Evolutionary conservation across 2,888 invertebrate species (phyloP), one percentile per base, ranked within the genome.

Genomic region (Conchocele bisecta): DNA sequence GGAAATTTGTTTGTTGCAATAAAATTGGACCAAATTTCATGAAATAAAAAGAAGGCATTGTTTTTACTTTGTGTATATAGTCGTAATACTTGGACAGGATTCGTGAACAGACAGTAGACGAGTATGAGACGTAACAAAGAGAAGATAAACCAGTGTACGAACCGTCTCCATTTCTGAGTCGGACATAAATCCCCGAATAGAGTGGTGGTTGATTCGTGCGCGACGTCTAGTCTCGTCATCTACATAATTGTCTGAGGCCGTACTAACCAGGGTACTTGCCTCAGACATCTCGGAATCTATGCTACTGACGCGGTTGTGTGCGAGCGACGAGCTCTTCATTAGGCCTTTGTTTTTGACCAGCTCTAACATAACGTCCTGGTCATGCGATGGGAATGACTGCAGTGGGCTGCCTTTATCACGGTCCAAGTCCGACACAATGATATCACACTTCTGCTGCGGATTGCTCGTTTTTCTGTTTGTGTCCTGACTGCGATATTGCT

Each of bases 271-370:
- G 59, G 84, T 89, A 94, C 95, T 88, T 48, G 89, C 89, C 70
- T 91, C 90, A 3, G 91, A 94, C 93, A 97, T 96, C 92, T 98
- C 97, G 0, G 97, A 96, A 95, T 98, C 90, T 95, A 96, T 7
- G 95, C 97, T 63, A 77, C 96, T 96, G 64, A 97, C 93, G 92
- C 81, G 71, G 96, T 97, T 65, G 54, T 81, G 81, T 17, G 28
- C 48, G 33, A 75, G 61, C 33, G 71, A 60, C 1, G 73, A 41
- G 5, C 79, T 68, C 50, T 83, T 82, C 60, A 96, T 94, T 88
- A 97, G 95, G 82, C 97, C 94, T 91, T 98, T 98, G 90, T 97
- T 97, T 81, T 96, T 96, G 83, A 98, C 93, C 94, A 98, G 95
- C 88, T 98, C 98, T 88, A 97, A 94, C 91, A 98, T 96, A 94